Base-by-base conservation (phyloP, 1,140 invertebrate species). In the Drosophila kohkoa region DNA sequence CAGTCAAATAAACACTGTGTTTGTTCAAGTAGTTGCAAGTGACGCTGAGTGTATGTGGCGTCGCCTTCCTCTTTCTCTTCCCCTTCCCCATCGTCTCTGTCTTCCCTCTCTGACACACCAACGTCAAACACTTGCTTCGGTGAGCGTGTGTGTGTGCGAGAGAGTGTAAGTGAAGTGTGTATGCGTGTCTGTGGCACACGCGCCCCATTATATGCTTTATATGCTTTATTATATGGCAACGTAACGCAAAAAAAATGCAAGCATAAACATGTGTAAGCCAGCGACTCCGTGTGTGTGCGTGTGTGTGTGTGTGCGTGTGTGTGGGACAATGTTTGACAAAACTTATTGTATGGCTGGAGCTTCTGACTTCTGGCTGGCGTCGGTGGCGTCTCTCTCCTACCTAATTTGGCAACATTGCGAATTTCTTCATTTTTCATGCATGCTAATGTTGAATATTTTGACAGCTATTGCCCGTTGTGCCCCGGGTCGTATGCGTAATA, bases 381-480 rank as follows among this genome's bases (percentile, higher is more conserved):
- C 15, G 25, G 32, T 66, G 54, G 13, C 10, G 46, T 55, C 55
- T 51, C 64, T 67, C 45, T 58, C 20, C 59, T 57, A 82, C 78
- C 78, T 81, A 85, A 85, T 85, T 85, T 85, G 82, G 78, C 66
- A 63, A 76, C 71, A 77, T 79, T 78, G 82, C 66, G 74, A 80
- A 78, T 81, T 81, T 78, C 82, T 86, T 86, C 75, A 86, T 86
- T 86, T 86, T 86, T 86, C 82, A 86, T 86, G 82, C 75, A 86
- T 81, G 82, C 75, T 81, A 81, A 86, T 86, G 78, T 86, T 73
- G 81, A 68, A 76, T 86, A 85, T 86, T 85, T 85, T 86, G 78
- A 85, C 82, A 86, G 82, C 65, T 75, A 73, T 77, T 75, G 48
- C 55, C 45, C 25, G 10, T 20, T 48, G 38, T 35, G 46, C 20